Evolutionary conservation across 2,113 vertebrate species (phyloP).

Genomic region (Pterocles gutturalis): DNA sequence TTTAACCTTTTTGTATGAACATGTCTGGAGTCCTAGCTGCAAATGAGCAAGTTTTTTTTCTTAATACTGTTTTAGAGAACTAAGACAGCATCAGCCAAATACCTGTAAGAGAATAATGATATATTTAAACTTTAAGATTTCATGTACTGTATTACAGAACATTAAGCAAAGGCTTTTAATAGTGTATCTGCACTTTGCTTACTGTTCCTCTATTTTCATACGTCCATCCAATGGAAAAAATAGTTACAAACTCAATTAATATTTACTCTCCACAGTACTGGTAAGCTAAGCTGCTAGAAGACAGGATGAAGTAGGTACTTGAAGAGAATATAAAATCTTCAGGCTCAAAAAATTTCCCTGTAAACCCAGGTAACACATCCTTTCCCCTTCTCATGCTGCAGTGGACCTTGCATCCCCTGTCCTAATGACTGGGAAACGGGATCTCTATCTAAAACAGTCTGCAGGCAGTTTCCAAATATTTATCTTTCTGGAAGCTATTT

Average conservation of each 20-base stretch:
- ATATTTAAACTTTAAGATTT: not conserved
- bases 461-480: not conserved
- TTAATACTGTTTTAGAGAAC: not conserved
- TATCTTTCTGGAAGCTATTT: not conserved
- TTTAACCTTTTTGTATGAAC: not conserved
- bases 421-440: not conserved
- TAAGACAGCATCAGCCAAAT: not conserved
- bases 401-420: not conserved
- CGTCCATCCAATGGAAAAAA: not conserved
- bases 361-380: not conserved
- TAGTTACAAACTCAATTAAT: not conserved
- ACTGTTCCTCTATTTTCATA: not conserved
- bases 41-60: not conserved
- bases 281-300: not conserved
- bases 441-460: not conserved
- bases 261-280: not conserved
- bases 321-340: not conserved
- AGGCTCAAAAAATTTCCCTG: not conserved
- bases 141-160: not conserved
- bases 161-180: not conserved
- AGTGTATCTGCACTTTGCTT: not conserved
- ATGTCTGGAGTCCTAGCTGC: not conserved
- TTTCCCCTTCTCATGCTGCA: not conserved
- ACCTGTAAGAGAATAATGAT: not conserved
- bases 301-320: not conserved